Evolutionary conservation across 2,888 invertebrate species (phyloP), one percentile per base, ranked within the genome.

Genomic region (Dryomyza anilis): DNA sequence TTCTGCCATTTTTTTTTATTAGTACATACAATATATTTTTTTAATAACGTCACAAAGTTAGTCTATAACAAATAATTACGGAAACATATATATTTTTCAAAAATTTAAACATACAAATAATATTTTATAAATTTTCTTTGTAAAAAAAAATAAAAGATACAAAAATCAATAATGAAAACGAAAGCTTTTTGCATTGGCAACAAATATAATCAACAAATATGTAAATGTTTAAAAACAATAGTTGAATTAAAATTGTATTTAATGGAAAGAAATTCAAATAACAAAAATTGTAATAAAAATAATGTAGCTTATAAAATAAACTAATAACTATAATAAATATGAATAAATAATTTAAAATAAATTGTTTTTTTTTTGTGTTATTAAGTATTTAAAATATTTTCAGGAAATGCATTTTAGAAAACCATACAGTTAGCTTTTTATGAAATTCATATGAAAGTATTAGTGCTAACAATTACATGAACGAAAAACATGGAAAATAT

Each of bases 131-230:
- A 67, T 48, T 48, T 50, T 66, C 69, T 70, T 76, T 77, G n/a
- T 39, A 19, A 16, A 48, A 21, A 4, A 27, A 50, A 23, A 50
- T 21, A 50, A 21, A n/a, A n/a, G n/a, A n/a, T n/a, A n/a, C n/a
- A n/a, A n/a, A 48, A 48, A 48, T 21, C 25, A 39, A 53, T 23
- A 56, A 55, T 64, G 69, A 62, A 69, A 65, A 6, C 57, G 7
- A n/a, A 67, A 63, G 74, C 78, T 75, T 80, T 79, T 79, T 79
- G 79, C 81, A 79, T 78, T 79, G 79, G 80, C 79, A 78, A 71
- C 74, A 76, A 77, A 76, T 76, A 76, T 76, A 58, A 46, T 67
- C n/a, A 62, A 53, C 45, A 56, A 50, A 55, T 50, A 39, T 56
- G 80, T 79, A 78, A 74, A 79, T 72, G 72, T 67, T 67, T 67